Percentiles rank a stretch among this genome's conserved stretches.
phyloP scores from a whole-genome alignment of 2,113 vertebrate genomes.

The Perca schrenkii region DNA sequence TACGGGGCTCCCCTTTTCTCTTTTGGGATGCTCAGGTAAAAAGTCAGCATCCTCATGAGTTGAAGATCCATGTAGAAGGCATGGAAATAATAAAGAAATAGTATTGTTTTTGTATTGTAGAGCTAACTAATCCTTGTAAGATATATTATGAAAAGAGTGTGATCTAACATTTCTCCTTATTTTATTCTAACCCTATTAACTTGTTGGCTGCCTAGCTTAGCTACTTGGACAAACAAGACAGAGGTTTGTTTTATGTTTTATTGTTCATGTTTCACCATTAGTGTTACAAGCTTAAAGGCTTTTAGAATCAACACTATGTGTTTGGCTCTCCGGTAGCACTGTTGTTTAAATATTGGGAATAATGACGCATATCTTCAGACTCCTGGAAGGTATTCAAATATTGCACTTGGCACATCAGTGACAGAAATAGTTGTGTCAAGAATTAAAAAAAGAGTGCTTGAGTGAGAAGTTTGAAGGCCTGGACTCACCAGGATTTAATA shows the following conservation, averaged over 20 bases:
- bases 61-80: no score
- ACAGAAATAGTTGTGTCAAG: not conserved
- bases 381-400: not conserved
- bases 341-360: not conserved
- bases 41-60: no score
- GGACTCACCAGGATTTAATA: not conserved
- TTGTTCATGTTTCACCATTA: not conserved
- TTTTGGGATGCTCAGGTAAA: no score
- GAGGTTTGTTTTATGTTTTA: not conserved
- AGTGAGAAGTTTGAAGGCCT: not conserved
- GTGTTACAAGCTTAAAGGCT: not conserved
- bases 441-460: not conserved
- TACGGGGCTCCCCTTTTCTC: no score
- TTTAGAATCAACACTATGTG: not conserved
- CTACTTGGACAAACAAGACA: no score
- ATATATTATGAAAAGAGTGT: not conserved
- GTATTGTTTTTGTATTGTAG: no score
- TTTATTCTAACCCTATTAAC: no score
- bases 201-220: no score
- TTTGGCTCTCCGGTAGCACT: not conserved
- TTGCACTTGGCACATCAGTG: not conserved
- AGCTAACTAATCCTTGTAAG: no score
- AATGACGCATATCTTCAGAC: not conserved
- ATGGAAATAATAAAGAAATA: no score
- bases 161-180: no score